Evolutionary conservation across 2,113 vertebrate genomes (phyloP).

Genomic region (Phaetusa simplex): DNA sequence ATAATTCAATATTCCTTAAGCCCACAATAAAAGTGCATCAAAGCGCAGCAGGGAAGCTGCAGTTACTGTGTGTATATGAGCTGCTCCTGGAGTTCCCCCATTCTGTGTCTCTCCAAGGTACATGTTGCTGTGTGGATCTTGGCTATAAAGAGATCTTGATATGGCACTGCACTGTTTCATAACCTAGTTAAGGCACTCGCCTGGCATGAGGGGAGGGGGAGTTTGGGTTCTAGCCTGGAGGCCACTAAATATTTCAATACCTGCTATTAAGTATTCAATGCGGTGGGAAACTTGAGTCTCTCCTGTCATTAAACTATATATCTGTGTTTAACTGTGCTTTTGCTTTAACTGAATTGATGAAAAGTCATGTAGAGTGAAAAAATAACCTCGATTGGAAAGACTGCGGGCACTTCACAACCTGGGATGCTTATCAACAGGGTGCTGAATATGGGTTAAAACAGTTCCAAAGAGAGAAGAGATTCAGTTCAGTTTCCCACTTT

Average conservation of each 20-base stretch:
- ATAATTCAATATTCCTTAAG: neutral
- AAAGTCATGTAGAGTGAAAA: neutral
- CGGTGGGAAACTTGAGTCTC: neutral
- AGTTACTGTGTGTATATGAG: neutral
- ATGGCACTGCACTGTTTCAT: neutral
- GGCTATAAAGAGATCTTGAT: neutral
- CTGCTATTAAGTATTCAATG: conserved; percentile 5
- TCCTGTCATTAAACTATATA: neutral
- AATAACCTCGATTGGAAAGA: neutral
- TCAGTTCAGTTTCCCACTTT: neutral
- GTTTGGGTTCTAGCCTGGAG: neutral
- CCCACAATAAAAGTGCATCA: neutral
- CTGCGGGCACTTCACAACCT: neutral
- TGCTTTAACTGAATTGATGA: neutral
- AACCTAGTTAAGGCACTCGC: neutral
- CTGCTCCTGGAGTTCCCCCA: neutral
- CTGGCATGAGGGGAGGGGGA: neutral
- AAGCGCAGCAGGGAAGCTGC: fast-evolving
- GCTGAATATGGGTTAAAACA: neutral
- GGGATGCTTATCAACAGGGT: neutral
- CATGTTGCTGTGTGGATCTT: neutral
- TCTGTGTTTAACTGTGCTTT: conserved; percentile 11
- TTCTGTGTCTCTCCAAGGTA: neutral
- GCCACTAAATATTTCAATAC: conserved; percentile 44
- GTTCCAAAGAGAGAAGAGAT: neutral